Evolutionary conservation across 2,888 invertebrate species (phyloP).

Genomic region (Spatulosminthurus flaviceps): DNA sequence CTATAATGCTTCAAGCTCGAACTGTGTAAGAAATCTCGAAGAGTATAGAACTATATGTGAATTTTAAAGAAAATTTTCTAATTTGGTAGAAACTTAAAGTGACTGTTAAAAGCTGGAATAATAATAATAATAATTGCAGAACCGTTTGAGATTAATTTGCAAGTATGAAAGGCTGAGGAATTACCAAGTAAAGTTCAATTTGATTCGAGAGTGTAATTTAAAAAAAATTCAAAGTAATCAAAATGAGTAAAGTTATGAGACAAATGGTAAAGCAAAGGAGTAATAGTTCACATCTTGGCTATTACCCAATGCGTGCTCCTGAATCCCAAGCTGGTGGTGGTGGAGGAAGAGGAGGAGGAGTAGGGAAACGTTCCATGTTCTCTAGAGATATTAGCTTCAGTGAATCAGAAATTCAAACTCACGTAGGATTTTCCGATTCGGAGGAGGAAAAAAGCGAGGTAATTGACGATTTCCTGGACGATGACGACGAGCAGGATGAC

Average conservation of each 20-base stretch:
- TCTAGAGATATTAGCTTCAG: conserved; percentile 40
- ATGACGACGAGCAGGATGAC: conserved; percentile 63
- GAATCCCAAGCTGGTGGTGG: background rate
- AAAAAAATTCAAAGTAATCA: background rate
- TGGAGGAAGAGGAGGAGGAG: background rate
- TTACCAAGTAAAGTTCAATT: background rate
- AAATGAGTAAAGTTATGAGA: conserved; percentile 48
- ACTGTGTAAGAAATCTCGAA: no score
- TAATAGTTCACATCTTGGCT: conserved; percentile 26
- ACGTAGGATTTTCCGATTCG: conserved; percentile 33
- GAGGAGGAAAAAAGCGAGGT: conserved; percentile 43
- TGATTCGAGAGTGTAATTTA: background rate
- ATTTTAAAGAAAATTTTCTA: no score
- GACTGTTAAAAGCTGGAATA: no score
- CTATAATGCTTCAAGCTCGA: no score
- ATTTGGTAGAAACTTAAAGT: no score
- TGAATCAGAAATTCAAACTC: conserved; percentile 42
- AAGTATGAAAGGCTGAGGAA: background rate
- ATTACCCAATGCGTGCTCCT: conserved; percentile 28
- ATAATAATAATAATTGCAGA: no score
- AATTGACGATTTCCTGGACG: conserved; percentile 49
- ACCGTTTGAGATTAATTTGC: background rate
- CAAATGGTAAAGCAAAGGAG: conserved; percentile 30
- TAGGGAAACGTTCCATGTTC: conserved; percentile 23
- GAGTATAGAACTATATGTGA: no score